phyloP scores from a whole-genome alignment of 2,888 invertebrate species.

The Toxonevra muliebris region DNA sequence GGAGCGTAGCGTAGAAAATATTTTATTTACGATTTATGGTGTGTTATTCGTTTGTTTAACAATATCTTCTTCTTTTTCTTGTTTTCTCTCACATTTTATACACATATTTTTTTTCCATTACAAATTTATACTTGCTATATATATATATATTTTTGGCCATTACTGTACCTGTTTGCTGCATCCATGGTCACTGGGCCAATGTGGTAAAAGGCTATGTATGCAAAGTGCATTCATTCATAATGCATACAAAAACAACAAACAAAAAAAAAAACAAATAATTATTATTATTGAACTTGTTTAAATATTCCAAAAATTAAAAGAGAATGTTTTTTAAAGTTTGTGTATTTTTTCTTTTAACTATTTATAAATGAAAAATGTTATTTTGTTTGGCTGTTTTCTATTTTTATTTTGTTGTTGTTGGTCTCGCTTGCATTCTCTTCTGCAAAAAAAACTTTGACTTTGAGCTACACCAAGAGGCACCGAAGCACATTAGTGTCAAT shows the following conservation, averaged over 20 bases:
- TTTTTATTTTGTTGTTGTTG: not conserved
- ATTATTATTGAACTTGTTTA: no score
- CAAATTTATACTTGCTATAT: not conserved
- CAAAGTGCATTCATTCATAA: no score
- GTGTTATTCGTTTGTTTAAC: slow-evolving; percentile 11
- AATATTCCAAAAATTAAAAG: no score
- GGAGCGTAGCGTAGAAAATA: not conserved
- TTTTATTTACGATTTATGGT: slow-evolving; percentile 19
- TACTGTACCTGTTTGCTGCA: not conserved
- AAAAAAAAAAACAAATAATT: no score
- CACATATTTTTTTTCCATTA: not conserved
- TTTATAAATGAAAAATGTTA: not conserved
- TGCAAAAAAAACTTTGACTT: not conserved
- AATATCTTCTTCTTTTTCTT: slow-evolving; percentile 1
- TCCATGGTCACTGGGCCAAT: slow-evolving; percentile 9
- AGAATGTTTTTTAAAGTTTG: no score
- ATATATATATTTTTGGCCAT: not conserved
- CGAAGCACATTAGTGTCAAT: slow-evolving; percentile 53
- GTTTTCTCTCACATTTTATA: not conserved
- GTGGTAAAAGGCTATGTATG: not conserved
- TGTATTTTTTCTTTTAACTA: no score
- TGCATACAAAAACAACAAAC: no score
- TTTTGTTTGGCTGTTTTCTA: not conserved
- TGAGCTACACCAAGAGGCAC: not conserved
- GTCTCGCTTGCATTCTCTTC: not conserved